Conservation (phyloP, 2,888 invertebrate genomes). For the Adelphocoris suturalis region DNA sequence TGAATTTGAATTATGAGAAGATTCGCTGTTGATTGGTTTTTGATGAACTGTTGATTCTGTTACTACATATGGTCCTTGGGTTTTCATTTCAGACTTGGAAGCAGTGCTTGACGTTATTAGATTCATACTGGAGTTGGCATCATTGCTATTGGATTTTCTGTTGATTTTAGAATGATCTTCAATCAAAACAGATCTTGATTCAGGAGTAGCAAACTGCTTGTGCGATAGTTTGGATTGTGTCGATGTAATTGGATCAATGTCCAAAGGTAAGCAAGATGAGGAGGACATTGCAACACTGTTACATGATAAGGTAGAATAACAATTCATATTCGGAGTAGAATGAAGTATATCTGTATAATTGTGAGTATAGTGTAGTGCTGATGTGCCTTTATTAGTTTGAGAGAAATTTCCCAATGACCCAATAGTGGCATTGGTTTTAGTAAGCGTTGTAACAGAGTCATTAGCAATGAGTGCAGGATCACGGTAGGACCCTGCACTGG, state of each 20-base stretch:
- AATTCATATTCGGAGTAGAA: constrained; percentile 7
- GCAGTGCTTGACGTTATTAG: constrained; percentile 45
- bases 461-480: constrained; percentile 47
- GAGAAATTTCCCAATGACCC: background rate
- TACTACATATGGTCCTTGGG: background rate
- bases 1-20: constrained; percentile 46
- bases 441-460: constrained; percentile 41
- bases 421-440: background rate
- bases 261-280: constrained; percentile 10
- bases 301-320: constrained; percentile 30
- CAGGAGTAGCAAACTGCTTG: background rate
- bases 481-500: constrained; percentile 44
- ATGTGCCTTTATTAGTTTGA: background rate
- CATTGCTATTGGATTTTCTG: background rate
- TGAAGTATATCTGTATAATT: constrained; percentile 15
- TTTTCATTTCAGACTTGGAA: constrained; percentile 37
- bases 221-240: background rate
- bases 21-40: constrained; percentile 10
- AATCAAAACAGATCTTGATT: background rate
- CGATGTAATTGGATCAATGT: background rate
- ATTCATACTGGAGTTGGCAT: constrained; percentile 56
- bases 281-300: constrained; percentile 20
- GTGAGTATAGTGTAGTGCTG: background rate
- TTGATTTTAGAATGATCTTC: background rate
- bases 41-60: background rate